These are phyloP conservation scores for Drosophila borealis DNA, from an alignment of 2,888 invertebrate genomes.

Conservation along the genomic window DNA sequence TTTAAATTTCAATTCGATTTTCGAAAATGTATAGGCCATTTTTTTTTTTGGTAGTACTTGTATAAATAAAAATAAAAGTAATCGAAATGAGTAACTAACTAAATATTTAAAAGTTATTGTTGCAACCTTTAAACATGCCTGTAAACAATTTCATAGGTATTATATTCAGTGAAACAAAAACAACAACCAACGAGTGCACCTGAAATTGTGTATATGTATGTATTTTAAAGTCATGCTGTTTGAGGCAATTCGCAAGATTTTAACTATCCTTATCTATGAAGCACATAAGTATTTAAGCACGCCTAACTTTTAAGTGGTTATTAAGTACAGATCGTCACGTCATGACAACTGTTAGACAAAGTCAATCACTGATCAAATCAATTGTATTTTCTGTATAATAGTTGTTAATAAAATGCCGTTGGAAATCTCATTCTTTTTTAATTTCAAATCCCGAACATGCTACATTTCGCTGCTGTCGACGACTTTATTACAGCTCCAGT, in stretches of 20 bases:
- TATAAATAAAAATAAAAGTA: not conserved
- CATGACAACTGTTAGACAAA: conserved; percentile 24
- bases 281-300: conserved; percentile 26
- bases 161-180: not conserved
- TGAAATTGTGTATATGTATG: not conserved
- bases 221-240: not conserved
- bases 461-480: too few species aligned
- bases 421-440: not conserved
- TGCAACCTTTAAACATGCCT: not conserved
- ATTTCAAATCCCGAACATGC: too few species aligned
- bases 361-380: conserved; percentile 57
- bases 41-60: too few species aligned
- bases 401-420: conserved; percentile 40
- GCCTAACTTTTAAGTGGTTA: conserved; percentile 9
- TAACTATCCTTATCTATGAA: conserved; percentile 8
- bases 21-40: too few species aligned
- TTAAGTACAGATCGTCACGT: conserved; percentile 11
- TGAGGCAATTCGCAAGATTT: conserved; percentile 3
- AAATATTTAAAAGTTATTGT: conserved; percentile 1
- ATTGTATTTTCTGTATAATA: conserved; percentile 32
- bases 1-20: too few species aligned
- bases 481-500: too few species aligned
- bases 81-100: not conserved
- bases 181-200: not conserved
- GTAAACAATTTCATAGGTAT: not conserved